phyloP scores from a whole-genome alignment of 2,888 invertebrate genomes.

The Drosophila hamatofila region DNA sequence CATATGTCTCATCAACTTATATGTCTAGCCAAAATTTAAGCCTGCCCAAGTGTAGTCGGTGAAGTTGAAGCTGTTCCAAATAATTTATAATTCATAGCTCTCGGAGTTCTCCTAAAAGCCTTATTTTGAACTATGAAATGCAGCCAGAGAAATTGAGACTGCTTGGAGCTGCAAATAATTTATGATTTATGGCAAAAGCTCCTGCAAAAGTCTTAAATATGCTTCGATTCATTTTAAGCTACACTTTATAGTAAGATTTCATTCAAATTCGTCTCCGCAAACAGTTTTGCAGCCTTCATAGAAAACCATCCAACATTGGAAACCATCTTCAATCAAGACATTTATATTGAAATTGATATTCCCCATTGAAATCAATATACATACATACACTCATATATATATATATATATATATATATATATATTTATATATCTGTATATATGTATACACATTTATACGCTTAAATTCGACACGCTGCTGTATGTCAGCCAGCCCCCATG shows the following conservation, averaged over 20 bases:
- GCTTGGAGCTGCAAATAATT: background rate
- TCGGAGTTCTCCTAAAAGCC: background rate
- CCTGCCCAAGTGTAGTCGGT: too few relatives aligned
- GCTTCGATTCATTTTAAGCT: background rate
- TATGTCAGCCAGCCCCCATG: conserved; percentile 20
- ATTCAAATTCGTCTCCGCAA: background rate
- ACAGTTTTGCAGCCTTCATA: background rate
- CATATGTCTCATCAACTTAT: background rate
- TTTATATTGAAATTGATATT: conserved; percentile 27
- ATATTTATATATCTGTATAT: background rate
- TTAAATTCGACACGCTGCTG: conserved; percentile 20
- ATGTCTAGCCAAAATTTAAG: background rate
- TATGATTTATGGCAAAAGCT: background rate
- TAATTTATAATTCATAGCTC: background rate
- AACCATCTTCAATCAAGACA: conserved; percentile 19
- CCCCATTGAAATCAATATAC: conserved; percentile 13
- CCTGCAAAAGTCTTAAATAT: background rate
- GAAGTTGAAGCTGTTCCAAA: background rate
- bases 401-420: background rate
- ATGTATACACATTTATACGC: background rate
- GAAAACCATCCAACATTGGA: background rate
- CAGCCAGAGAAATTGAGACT: background rate
- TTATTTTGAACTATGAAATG: background rate
- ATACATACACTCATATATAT: background rate
- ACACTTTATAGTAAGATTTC: background rate